phyloP scores from a whole-genome alignment of 2,797 vertebrate species.

The Kryptolebias ocellatus region DNA sequence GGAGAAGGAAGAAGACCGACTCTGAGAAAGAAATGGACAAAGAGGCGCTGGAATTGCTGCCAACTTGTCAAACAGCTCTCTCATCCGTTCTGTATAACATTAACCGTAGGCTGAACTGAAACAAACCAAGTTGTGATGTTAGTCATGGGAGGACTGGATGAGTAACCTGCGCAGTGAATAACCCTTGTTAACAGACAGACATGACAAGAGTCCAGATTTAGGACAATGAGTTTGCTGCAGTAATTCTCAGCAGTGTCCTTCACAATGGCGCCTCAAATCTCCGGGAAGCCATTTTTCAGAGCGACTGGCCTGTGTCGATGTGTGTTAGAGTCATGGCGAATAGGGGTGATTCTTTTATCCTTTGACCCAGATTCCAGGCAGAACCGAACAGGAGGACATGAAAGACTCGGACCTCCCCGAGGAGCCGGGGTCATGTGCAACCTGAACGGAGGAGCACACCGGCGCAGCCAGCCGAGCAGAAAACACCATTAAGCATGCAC shows the following conservation, averaged over 20 bases:
- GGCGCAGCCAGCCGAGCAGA: slow-evolving; percentile 72
- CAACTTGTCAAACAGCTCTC: slow-evolving; percentile 62
- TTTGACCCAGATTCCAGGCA: slow-evolving; percentile 80
- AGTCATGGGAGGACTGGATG: slow-evolving; percentile 33
- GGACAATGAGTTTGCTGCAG: slow-evolving; percentile 45
- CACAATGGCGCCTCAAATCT: slow-evolving; percentile 61
- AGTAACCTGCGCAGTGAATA: slow-evolving; percentile 56
- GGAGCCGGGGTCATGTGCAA: slow-evolving; percentile 73
- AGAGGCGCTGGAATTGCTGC: slow-evolving; percentile 61
- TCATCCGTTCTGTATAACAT: slow-evolving; percentile 49
- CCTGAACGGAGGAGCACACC: slow-evolving; percentile 70
- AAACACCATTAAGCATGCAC: slow-evolving; percentile 69
- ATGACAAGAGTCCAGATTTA: slow-evolving; percentile 47
- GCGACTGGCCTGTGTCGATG: slow-evolving; percentile 32
- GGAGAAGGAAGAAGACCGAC: slow-evolving; percentile 33
- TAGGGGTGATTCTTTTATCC: slow-evolving; percentile 74
- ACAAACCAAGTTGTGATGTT: slow-evolving; percentile 52
- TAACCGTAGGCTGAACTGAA: slow-evolving; percentile 56
- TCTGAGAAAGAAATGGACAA: slow-evolving; percentile 37
- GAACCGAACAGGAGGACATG: slow-evolving; percentile 75
- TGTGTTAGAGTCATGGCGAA: slow-evolving; percentile 49
- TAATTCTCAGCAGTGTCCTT: slow-evolving; percentile 57
- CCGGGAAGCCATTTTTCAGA: slow-evolving; percentile 67
- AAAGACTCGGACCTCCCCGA: slow-evolving; percentile 78
- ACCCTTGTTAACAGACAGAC: slow-evolving; percentile 39